Base-by-base conservation (phyloP, 2,888 invertebrate genomes). In the Eilema griseolum region DNA sequence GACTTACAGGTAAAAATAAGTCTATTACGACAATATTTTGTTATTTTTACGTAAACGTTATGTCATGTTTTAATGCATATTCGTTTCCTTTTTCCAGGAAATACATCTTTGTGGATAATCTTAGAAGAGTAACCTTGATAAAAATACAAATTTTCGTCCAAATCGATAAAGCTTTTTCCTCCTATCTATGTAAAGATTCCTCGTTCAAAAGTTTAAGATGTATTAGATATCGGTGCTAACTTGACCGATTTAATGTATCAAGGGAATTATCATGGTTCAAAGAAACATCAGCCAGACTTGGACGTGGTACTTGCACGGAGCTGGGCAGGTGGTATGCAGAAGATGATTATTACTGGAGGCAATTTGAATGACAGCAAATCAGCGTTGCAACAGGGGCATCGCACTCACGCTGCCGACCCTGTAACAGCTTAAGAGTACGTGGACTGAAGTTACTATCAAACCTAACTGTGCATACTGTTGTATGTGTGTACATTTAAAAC, bases 321-420 rank as follows among this genome's bases (percentile, higher is more conserved):
- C 68, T 98, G 98, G 97, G 92, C 96, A 26, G 96, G 95, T 75
- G 98, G 98, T 33, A 85, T 99, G 79, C 96, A 97, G 66, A 98
- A 97, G 95, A 98, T 99, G 78, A 98, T 99, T 66, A 96, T 99
- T 57, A 99, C 99, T 8, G 98, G 98, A 37, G 98, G 98, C 24
- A 97, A 96, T 86, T 89, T 98, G 14, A 95, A 96, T 33, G 99
- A 99, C 78, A 97, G 98, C 80, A 96, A 96, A 87, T 96, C 96
- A 85, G 98, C 98, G n/a, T 91, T 99, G 67, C 95, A 97, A n/a
- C n/a, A n/a, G n/a, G n/a, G n/a, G n/a, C n/a, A n/a, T n/a, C n/a
- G n/a, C n/a, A n/a, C n/a, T n/a, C n/a, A n/a, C n/a, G n/a, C n/a
- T n/a, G n/a, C n/a, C n/a, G n/a, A n/a, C n/a, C n/a, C n/a, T n/a